phyloP scores from a whole-genome alignment of 2,888 invertebrate species.

The Tricholauxania praeusta region DNA sequence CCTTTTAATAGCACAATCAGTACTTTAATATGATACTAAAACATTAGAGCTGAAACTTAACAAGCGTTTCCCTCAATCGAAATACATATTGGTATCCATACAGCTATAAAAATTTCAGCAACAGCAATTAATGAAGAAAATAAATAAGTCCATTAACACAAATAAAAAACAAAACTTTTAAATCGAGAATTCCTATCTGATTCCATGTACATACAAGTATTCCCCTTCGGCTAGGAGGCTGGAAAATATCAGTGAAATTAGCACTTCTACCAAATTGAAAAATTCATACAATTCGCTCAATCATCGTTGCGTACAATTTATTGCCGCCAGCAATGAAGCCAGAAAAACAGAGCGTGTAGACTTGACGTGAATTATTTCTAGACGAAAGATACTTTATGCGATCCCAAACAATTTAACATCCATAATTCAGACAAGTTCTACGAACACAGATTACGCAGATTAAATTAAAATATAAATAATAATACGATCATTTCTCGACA shows the following conservation, averaged over 20 bases:
- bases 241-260: neutral
- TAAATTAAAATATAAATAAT: constrained; percentile 23
- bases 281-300: neutral
- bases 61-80: too few species aligned
- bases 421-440: neutral
- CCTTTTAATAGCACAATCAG: too few species aligned
- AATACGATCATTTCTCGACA: neutral
- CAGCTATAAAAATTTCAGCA: too few species aligned
- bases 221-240: neutral
- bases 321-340: neutral
- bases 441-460: constrained; percentile 1
- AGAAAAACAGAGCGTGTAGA: neutral
- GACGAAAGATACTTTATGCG: constrained; percentile 28
- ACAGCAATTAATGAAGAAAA: neutral
- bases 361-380: constrained; percentile 15
- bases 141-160: constrained; percentile 4
- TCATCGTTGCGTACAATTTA: constrained; percentile 13
- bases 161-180: neutral
- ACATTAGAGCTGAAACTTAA: too few species aligned
- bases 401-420: neutral
- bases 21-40: too few species aligned
- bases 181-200: neutral
- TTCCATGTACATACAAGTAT: neutral
- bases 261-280: neutral
- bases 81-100: too few species aligned